Conservation (phyloP, 1,140 invertebrate genomes). For the Latrodectus geometricus region DNA sequence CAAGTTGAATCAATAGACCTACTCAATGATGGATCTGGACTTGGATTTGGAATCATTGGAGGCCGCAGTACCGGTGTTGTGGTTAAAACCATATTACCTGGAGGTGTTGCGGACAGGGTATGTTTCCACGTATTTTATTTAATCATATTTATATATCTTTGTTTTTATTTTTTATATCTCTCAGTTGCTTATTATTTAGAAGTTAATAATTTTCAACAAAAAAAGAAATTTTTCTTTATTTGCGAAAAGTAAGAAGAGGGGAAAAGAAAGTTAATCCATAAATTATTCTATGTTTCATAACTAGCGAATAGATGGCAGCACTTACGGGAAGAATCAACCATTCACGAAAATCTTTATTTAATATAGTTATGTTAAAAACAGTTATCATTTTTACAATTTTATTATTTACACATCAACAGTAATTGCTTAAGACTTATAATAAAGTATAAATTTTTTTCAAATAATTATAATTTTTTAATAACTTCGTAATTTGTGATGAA, state of each 20-base stretch:
- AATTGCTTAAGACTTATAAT: too few relatives aligned
- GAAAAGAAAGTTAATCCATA: not conserved
- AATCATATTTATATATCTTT: not conserved
- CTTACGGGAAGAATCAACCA: too few relatives aligned
- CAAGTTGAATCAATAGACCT: conserved; percentile 96
- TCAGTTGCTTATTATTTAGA: not conserved
- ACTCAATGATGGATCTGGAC: conserved; percentile 93
- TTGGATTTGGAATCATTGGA: conserved; percentile 96
- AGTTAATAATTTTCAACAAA: not conserved
- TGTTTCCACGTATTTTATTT: conserved; percentile 65
- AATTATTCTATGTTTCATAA: too few relatives aligned
- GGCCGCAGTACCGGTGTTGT: conserved; percentile 96
- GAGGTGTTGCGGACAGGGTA: conserved; percentile 90
- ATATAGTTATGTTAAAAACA: too few relatives aligned
- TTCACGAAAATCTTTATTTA: too few relatives aligned
- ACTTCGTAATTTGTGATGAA: too few relatives aligned
- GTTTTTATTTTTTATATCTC: not conserved
- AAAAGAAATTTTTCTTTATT: not conserved
- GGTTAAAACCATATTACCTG: conserved; percentile 93
- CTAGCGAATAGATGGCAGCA: too few relatives aligned
- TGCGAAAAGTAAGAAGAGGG: not conserved
- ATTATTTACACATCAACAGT: too few relatives aligned
- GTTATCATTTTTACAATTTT: too few relatives aligned
- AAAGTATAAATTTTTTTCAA: too few relatives aligned
- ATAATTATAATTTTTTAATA: too few relatives aligned